These are phyloP conservation scores for Corythornis madagascariensis DNA, from an alignment of 2,113 vertebrate genomes.

Conservation along the genomic window DNA sequence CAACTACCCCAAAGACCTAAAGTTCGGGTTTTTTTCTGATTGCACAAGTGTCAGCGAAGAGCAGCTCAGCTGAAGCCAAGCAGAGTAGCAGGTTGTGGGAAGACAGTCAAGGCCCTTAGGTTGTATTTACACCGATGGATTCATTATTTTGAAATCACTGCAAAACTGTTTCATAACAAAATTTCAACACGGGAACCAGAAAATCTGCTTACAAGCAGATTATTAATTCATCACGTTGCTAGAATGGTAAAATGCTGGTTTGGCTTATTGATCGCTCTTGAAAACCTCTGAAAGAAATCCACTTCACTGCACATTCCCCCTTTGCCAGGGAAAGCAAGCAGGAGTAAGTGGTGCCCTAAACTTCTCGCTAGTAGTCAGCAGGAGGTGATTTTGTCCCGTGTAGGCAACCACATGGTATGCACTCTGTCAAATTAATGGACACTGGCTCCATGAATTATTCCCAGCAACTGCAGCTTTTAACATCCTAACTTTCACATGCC, in stretches of 20 bases:
- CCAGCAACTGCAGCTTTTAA: background rate
- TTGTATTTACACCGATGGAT: background rate
- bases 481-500: background rate
- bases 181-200: background rate
- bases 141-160: slow-evolving; percentile 25
- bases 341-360: background rate
- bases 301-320: background rate
- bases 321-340: background rate
- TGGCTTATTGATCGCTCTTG: background rate
- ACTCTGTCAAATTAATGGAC: background rate
- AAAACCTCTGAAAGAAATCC: background rate
- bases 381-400: background rate
- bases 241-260: background rate
- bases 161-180: slow-evolving; percentile 12
- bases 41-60: background rate
- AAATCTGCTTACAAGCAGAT: background rate
- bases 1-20: background rate
- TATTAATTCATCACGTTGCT: background rate
- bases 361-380: background rate
- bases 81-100: background rate
- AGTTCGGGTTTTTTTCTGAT: background rate
- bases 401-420: background rate
- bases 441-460: background rate
- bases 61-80: slow-evolving; percentile 11
- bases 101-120: background rate